phyloP scores from a whole-genome alignment of 2,888 invertebrate species.

The Andrena trimmerana region DNA sequence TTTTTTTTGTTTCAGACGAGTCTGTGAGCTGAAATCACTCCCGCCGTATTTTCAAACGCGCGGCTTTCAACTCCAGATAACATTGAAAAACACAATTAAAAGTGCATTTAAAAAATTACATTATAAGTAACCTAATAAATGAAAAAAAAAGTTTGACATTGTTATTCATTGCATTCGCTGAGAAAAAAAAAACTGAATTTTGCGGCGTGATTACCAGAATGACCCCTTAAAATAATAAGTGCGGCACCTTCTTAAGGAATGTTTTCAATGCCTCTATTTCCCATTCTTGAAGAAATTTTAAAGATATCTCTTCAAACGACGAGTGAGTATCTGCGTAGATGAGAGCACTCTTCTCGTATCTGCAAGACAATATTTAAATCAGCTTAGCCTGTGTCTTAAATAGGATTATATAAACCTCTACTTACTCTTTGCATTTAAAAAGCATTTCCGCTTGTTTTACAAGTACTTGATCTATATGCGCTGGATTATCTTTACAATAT shows the following conservation, averaged over 20 bases:
- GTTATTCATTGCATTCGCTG: no score
- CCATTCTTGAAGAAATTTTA: constrained; percentile 94
- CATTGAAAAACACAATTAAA: no score
- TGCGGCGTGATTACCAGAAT: no score
- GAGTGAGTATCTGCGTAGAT: constrained; percentile 96
- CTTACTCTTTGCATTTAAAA: constrained; percentile 90
- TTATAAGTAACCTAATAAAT: no score
- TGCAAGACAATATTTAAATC: constrained; percentile 69
- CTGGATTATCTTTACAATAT: constrained; percentile 93
- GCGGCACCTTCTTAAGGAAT: constrained; percentile 89
- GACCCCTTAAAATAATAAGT: background rate
- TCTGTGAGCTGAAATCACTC: no score
- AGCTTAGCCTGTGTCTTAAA: background rate
- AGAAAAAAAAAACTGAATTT: no score
- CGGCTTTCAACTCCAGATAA: no score
- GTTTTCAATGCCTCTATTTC: constrained; percentile 95
- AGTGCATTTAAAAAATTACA: no score
- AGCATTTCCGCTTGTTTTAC: constrained; percentile 95
- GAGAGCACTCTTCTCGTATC: constrained; percentile 93
- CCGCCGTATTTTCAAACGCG: no score
- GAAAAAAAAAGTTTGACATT: no score
- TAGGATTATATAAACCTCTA: constrained; percentile 29
- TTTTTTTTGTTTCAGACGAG: no score
- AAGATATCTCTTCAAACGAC: constrained; percentile 97
- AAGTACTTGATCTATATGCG: constrained; percentile 93